Evolutionary conservation across 2,797 vertebrate genomes (phyloP).

Genomic region (Chaetodon trifasciatus): DNA sequence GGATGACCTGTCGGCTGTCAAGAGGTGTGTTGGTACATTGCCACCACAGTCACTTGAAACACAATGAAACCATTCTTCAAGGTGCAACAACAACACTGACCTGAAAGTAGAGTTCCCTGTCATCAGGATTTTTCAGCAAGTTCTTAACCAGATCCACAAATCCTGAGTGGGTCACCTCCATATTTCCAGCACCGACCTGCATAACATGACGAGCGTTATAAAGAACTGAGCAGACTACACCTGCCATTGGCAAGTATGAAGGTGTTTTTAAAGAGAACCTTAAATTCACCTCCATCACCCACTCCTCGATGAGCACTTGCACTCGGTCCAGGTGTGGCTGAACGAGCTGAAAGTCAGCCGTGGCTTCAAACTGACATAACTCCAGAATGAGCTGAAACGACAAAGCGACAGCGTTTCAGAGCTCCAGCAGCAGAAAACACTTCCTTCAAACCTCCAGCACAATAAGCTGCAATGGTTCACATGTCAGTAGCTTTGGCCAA

Average conservation of each 20-base stretch:
- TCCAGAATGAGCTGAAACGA: slow-evolving; percentile 70
- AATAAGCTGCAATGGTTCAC: neutral
- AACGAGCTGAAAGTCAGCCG: slow-evolving; percentile 41
- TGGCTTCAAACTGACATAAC: slow-evolving; percentile 54
- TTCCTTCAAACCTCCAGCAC: neutral
- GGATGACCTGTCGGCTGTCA: neutral
- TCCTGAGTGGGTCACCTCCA: slow-evolving; percentile 52
- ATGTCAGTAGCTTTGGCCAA: neutral
- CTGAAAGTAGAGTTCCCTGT: slow-evolving; percentile 67
- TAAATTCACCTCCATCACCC: slow-evolving; percentile 51
- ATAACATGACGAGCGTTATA: neutral
- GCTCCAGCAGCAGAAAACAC: neutral
- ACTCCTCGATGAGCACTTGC: slow-evolving; percentile 47
- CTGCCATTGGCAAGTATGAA: neutral
- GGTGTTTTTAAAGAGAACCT: neutral
- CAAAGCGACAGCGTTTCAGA: neutral
- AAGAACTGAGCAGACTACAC: neutral
- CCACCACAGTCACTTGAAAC: neutral
- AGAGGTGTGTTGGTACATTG: neutral
- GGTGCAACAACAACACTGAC: slow-evolving; percentile 45
- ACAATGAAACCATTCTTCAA: neutral
- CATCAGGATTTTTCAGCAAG: slow-evolving; percentile 57
- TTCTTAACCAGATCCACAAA: slow-evolving; percentile 79
- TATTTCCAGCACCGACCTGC: slow-evolving; percentile 54
- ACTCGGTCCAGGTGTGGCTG: slow-evolving; percentile 73